Base-by-base conservation (phyloP, 2,888 invertebrate genomes). In the Sepioteuthis lessoniana region DNA sequence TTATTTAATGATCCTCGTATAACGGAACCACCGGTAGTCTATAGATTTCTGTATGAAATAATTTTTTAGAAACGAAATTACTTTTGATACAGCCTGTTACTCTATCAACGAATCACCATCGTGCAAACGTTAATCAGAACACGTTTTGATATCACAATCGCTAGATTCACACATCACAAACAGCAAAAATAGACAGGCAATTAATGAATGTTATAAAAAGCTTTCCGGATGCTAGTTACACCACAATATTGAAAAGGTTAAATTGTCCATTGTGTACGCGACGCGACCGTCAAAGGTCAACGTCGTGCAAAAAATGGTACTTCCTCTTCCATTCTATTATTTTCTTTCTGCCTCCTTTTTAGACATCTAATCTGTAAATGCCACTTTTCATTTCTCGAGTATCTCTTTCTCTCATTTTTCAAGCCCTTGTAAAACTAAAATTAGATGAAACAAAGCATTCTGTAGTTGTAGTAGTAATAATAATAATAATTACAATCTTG, bases 161-260 rank as follows among this genome's bases (percentile, higher is more conserved):
- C 35, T 0, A 76, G n/a, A 76, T n/a, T 35, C 35, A 76, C 3
- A 76, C 76, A 76, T n/a, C 76, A 42, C 4, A 7, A 42, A 7
- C 42, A 42, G 16, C 16, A 10, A n/a, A n/a, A 76, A 76, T 16
- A 76, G 19, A 35, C 76, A 13, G 13, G 35, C 76, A n/a, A n/a
- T 5, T n/a, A 76, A 35, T 76, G 35, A 76, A 4, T 76, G n/a
- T 76, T 76, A 76, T 35, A 35, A 76, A 55, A 76, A 31, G n/a
- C 19, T 76, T 76, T 76, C 76, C 76, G 76, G 76, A 76, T 76
- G 35, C 19, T n/a, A 13, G n/a, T n/a, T 76, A 76, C 19, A 76
- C 35, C 76, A 76, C 76, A 76, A 76, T 76, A 76, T 76, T 76
- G 76, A 76, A 76, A 76, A 76, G 76, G 76, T 76, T 76, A 76